phyloP scores from a whole-genome alignment of 2,797 vertebrate genomes.

The Takifugu rubripes region DNA sequence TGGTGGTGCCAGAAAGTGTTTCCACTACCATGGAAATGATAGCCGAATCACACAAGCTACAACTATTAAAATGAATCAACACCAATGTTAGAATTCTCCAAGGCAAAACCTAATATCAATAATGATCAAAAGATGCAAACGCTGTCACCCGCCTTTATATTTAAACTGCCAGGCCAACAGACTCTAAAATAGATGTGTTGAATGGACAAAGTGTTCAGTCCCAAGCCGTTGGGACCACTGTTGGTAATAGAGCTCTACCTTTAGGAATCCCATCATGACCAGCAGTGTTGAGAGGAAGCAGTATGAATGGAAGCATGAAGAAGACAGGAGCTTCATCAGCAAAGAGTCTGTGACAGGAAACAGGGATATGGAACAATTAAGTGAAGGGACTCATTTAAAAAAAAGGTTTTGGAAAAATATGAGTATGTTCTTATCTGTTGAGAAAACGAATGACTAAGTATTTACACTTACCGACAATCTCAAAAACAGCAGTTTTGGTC shows the following conservation, averaged over 20 bases:
- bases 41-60: too few relatives aligned
- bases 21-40: too few relatives aligned
- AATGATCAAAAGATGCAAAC: too few relatives aligned
- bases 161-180: too few relatives aligned
- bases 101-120: too few relatives aligned
- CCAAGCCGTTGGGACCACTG: not conserved
- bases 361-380: not conserved
- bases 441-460: not conserved
- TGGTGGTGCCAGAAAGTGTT: too few relatives aligned
- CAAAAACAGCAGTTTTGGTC: slow-evolving; percentile 73
- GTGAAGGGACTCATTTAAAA: not conserved
- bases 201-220: not conserved
- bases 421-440: not conserved
- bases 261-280: slow-evolving; percentile 88
- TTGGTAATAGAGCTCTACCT: slow-evolving; percentile 73
- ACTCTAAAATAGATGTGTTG: not conserved
- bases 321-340: slow-evolving; percentile 84
- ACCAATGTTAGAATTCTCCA: too few relatives aligned
- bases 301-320: slow-evolving; percentile 78
- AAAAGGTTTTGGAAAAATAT: too few relatives aligned
- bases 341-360: slow-evolving; percentile 76
- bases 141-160: too few relatives aligned
- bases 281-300: slow-evolving; percentile 85
- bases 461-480: slow-evolving; percentile 49
- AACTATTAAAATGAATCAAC: too few relatives aligned